These are phyloP conservation scores for Equus przewalskii DNA, from an alignment of 2,113 vertebrate genomes.

Conservation along the genomic window DNA sequence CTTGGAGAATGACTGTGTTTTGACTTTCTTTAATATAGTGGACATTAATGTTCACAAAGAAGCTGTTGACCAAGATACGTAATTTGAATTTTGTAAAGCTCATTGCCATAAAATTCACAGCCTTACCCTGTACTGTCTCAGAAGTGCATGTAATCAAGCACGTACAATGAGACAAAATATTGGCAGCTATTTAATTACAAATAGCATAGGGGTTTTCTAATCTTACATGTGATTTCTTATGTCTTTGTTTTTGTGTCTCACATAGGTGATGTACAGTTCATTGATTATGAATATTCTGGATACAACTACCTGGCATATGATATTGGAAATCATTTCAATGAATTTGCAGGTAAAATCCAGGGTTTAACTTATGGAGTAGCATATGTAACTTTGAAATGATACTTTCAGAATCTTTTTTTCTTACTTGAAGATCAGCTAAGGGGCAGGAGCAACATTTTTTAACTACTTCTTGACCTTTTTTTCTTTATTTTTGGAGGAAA, in stretches of 20 bases:
- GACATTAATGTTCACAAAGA: conserved; percentile 50
- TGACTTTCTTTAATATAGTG: conserved; percentile 21
- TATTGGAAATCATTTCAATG: conserved; percentile 99
- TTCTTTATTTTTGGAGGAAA: background rate
- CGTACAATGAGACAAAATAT: conserved; percentile 63
- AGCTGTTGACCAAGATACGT: conserved; percentile 77
- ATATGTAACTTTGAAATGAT: conserved; percentile 15
- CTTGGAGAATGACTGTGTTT: conserved; percentile 33
- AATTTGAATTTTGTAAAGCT: conserved; percentile 74
- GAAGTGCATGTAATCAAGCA: conserved; percentile 79
- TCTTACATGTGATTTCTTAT: conserved; percentile 77
- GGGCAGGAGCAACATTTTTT: background rate
- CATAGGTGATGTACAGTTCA: conserved; percentile 97
- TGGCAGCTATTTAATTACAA: conserved; percentile 73
- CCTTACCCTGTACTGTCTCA: conserved; percentile 82
- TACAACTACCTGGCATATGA: conserved; percentile 99
- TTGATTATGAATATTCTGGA: conserved; percentile 99
- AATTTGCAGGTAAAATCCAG: conserved; percentile 95
- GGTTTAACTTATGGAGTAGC: background rate
- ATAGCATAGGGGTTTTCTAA: conserved; percentile 70
- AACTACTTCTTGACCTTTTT: background rate
- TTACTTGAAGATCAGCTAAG: background rate
- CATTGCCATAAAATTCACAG: conserved; percentile 80
- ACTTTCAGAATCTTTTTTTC: background rate
- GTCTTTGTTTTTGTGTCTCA: conserved; percentile 89